Evolutionary conservation across 2,113 vertebrate genomes (phyloP).

Genomic region (Antechinus flavipes): DNA sequence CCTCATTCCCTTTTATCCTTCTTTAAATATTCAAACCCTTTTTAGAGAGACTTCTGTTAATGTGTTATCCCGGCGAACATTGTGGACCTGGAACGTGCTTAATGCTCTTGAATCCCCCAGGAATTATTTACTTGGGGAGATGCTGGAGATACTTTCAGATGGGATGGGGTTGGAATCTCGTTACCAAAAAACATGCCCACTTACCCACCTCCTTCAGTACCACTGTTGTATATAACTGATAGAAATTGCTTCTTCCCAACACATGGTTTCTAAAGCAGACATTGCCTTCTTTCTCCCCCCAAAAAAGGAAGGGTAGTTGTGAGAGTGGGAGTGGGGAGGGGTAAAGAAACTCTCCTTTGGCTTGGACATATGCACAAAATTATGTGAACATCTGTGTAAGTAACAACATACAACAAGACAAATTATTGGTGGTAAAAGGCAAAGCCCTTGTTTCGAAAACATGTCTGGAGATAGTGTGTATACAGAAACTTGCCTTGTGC

Average conservation of each 20-base stretch:
- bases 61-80: conserved; percentile 64
- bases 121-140: conserved; percentile 43
- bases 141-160: not conserved
- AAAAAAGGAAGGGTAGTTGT: not conserved
- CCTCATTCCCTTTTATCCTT: conserved; percentile 40
- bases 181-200: not conserved
- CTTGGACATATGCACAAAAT: conserved; percentile 80
- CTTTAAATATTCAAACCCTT: conserved; percentile 76
- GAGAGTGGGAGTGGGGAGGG: conserved; percentile 10
- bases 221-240: conserved; percentile 47
- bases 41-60: conserved; percentile 74
- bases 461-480: conserved; percentile 66
- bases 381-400: conserved; percentile 79
- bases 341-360: conserved; percentile 70
- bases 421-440: conserved; percentile 79
- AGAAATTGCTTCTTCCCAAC: conserved; percentile 73
- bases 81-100: conserved; percentile 58
- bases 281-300: not conserved
- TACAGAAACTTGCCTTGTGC: conserved; percentile 62
- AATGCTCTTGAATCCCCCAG: conserved; percentile 32
- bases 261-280: not conserved
- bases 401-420: conserved; percentile 70
- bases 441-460: conserved; percentile 74
- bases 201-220: not conserved
- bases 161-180: conserved; percentile 1